phyloP scores from a whole-genome alignment of 2,113 vertebrate species.

The Meriones unguiculatus region DNA sequence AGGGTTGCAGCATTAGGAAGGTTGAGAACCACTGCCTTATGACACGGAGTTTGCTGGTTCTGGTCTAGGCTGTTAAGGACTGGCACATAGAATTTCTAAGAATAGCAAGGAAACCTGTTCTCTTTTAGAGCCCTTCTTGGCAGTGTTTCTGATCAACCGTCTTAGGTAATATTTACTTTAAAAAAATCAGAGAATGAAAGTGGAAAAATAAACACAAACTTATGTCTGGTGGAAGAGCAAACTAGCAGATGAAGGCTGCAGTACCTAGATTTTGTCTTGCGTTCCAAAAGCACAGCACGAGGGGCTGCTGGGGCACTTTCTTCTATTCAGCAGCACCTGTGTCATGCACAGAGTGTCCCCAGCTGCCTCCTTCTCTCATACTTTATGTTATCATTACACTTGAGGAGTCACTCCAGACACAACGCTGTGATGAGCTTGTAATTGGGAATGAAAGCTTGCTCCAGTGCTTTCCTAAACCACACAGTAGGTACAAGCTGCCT shows the following conservation, averaged over 20 bases:
- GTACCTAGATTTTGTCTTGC: neutral
- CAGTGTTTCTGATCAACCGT: neutral
- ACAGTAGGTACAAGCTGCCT: neutral
- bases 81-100: neutral
- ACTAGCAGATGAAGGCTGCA: neutral
- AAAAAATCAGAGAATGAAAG: neutral
- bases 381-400: neutral
- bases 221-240: neutral
- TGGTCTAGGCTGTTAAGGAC: neutral
- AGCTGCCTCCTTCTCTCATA: neutral
- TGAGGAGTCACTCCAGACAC: neutral
- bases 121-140: neutral
- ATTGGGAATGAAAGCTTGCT: neutral
- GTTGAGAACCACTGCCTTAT: neutral
- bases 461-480: neutral
- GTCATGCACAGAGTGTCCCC: neutral
- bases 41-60: neutral
- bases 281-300: neutral
- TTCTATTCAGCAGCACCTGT: neutral
- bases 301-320: fast-evolving
- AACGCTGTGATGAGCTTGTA: neutral
- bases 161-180: neutral
- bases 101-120: neutral
- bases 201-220: neutral
- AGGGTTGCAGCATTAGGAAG: neutral